Base-by-base conservation (phyloP, 2,113 vertebrate species). In the Aphyosemion australe region DNA sequence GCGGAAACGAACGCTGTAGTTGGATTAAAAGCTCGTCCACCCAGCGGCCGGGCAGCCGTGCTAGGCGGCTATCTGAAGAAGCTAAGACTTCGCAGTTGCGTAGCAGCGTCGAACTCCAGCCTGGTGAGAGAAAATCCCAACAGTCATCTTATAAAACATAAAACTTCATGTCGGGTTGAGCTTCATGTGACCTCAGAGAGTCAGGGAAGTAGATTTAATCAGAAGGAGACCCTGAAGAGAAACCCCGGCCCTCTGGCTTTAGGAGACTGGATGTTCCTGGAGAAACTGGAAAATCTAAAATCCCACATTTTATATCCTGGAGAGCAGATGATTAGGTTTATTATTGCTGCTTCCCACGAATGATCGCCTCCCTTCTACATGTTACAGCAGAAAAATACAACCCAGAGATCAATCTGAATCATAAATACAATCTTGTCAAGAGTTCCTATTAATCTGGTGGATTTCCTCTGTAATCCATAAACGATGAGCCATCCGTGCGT, bases 31-130 rank as follows among this genome's bases (percentile, higher is more conserved):
- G 53, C 56, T 12, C 10, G 41, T 50, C 47, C 57, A 31, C 6
- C 53, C 53, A 56, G 42, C 48, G 50, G 59, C 34, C 9, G 31
- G 61, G 18, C 47, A 48, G 45, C 19, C 50, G 55, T 73, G 88
- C 84, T 87, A 90, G 75, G 56, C 0, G 42, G 82, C 84, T 84
- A 88, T 65, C 49, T 31, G 76, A 12, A 13, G 49, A 11, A 58
- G 81, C 83, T 85, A 81, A 1, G 46, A 46, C 76, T 64, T 83
- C 78, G 57, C 80, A 46, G 51, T 84, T 88, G 83, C 83, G 88
- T 83, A 84, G 79, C 75, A 55, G 78, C 2, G 63, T 65, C 39
- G 52, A 70, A 56, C 56, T 61, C 47, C 52, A 41, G 39, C 45
- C 16, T 37, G 5, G 37, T 0, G 13, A 31, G 5, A 16, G 6